These are phyloP conservation scores for Mimas tiliae DNA, from an alignment of 2,888 invertebrate genomes.

Conservation along the genomic window DNA sequence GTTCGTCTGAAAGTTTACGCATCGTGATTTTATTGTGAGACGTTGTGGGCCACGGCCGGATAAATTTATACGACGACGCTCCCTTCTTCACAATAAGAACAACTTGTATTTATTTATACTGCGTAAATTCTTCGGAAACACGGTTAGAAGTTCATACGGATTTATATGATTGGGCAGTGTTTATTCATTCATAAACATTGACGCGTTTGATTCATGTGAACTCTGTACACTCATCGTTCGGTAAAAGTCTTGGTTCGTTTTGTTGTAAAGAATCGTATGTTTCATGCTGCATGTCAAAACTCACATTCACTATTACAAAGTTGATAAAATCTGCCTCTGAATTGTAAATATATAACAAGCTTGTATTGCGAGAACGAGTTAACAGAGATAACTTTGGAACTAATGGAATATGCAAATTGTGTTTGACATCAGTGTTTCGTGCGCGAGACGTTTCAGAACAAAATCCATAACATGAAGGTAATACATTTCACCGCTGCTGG, in stretches of 20 bases:
- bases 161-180: slow-evolving; percentile 20
- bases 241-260: background rate
- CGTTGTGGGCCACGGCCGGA: slow-evolving; percentile 59
- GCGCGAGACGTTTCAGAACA: slow-evolving; percentile 38
- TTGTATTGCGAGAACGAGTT: background rate
- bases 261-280: background rate
- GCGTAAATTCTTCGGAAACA: slow-evolving; percentile 19
- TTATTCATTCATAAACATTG: slow-evolving; percentile 23
- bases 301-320: background rate
- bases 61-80: slow-evolving; percentile 53
- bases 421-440: slow-evolving; percentile 33
- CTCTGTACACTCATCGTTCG: background rate
- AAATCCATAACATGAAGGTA: slow-evolving; percentile 43
- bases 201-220: slow-evolving; percentile 16
- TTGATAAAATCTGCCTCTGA: background rate
- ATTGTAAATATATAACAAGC: background rate
- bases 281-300: background rate
- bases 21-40: slow-evolving; percentile 12
- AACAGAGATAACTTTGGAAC: slow-evolving; percentile 14
- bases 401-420: slow-evolving; percentile 21
- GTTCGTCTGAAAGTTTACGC: slow-evolving; percentile 5
- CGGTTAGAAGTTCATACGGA: slow-evolving; percentile 9
- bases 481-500: slow-evolving; percentile 41
- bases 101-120: slow-evolving; percentile 39
- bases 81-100: slow-evolving; percentile 49